phyloP scores from a whole-genome alignment of 2,888 invertebrate genomes.

The Temnothorax ravouxi region DNA sequence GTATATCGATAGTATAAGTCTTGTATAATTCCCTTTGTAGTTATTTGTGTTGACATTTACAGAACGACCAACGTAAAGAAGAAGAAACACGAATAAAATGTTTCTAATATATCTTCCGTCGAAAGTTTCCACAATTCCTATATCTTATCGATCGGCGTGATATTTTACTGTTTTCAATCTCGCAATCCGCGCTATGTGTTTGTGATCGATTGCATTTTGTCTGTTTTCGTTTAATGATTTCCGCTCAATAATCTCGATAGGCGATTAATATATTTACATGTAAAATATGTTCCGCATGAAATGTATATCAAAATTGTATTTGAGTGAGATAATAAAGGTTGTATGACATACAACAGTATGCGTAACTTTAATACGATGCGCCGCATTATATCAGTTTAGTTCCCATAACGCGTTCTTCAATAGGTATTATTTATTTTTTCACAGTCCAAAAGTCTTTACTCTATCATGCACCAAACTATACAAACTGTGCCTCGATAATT shows the following conservation, averaged over 20 bases:
- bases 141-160: constrained; percentile 52
- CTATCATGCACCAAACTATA: constrained; percentile 17
- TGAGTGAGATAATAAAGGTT: constrained; percentile 83
- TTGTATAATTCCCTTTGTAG: constrained; percentile 21
- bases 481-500: background rate
- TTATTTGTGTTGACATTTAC: constrained; percentile 38
- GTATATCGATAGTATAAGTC: constrained; percentile 33
- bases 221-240: constrained; percentile 60
- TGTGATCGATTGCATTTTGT: constrained; percentile 60
- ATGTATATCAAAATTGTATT: constrained; percentile 82
- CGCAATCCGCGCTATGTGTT: constrained; percentile 52
- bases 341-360: constrained; percentile 79
- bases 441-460: constrained; percentile 53
- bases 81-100: constrained; percentile 41
- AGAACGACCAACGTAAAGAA: constrained; percentile 35
- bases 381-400: constrained; percentile 66
- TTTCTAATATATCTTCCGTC: constrained; percentile 36
- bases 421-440: constrained; percentile 80
- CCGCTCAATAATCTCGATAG: constrained; percentile 60
- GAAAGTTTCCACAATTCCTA: constrained; percentile 32
- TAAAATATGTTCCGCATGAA: constrained; percentile 63
- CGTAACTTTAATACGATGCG: constrained; percentile 76
- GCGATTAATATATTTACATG: constrained; percentile 61
- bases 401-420: constrained; percentile 67
- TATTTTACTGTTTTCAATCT: constrained; percentile 45